Conservation (phyloP, 1,140 invertebrate genomes). For the Atopsyche davidsoni region DNA sequence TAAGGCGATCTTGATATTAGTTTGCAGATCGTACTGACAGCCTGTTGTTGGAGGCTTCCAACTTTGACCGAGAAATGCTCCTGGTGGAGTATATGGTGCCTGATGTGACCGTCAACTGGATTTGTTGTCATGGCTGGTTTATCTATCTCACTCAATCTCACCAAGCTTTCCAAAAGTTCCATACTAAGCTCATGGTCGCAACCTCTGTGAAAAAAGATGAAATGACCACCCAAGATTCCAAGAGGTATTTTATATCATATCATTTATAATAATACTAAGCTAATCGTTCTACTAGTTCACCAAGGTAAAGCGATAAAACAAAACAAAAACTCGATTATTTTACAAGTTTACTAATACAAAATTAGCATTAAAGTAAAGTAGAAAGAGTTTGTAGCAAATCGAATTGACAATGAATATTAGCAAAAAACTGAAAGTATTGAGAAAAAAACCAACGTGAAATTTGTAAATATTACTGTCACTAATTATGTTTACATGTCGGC, state of each 20-base stretch:
- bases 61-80: slow-evolving; percentile 18
- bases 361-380: too few species aligned
- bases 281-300: neutral
- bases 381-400: too few species aligned
- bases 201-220: slow-evolving; percentile 21
- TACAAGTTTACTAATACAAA: too few species aligned
- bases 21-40: slow-evolving; percentile 22
- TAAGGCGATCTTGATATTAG: too few species aligned
- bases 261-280: neutral
- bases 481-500: too few species aligned
- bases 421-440: too few species aligned
- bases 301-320: too few species aligned
- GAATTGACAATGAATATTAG: too few species aligned
- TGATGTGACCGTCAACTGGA: slow-evolving; percentile 19
- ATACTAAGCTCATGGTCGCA: slow-evolving; percentile 20
- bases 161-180: slow-evolving; percentile 11
- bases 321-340: too few species aligned
- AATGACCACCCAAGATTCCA: slow-evolving; percentile 14
- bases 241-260: slow-evolving; percentile 23
- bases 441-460: too few species aligned
- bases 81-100: slow-evolving; percentile 22
- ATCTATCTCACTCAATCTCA: slow-evolving; percentile 19
- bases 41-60: slow-evolving; percentile 9
- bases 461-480: too few species aligned
- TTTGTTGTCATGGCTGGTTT: slow-evolving; percentile 27